These are phyloP conservation scores for Nudaria mundana DNA, from an alignment of 2,888 invertebrate species.

Conservation along the genomic window DNA sequence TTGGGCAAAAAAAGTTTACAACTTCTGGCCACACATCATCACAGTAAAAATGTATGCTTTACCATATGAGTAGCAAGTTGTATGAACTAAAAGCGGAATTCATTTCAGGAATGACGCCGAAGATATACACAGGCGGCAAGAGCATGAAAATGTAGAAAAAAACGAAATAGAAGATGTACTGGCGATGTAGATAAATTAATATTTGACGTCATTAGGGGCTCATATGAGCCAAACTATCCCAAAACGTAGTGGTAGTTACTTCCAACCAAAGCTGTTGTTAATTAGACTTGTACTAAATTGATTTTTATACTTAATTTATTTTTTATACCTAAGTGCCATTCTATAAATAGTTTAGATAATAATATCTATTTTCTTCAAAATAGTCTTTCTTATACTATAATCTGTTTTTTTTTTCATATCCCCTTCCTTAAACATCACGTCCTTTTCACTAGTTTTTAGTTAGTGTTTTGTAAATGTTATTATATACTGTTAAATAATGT, in stretches of 20 bases:
- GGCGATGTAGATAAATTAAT: slow-evolving; percentile 61
- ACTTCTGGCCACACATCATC: too few species aligned
- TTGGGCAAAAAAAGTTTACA: too few species aligned
- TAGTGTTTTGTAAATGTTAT: slow-evolving; percentile 45
- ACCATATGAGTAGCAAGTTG: too few species aligned
- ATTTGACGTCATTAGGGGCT: slow-evolving; percentile 16
- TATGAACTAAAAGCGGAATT: too few species aligned
- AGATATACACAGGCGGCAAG: slow-evolving; percentile 62
- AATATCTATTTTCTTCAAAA: slow-evolving; percentile 10
- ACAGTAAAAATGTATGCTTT: too few species aligned
- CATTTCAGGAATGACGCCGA: slow-evolving; percentile 71
- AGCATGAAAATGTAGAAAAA: slow-evolving; percentile 50
- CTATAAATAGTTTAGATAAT: slow-evolving; percentile 26
- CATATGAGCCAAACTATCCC: slow-evolving; percentile 42
- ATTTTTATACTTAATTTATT: slow-evolving; percentile 36
- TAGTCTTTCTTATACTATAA: neutral
- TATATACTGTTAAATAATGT: slow-evolving; percentile 20
- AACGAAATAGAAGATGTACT: slow-evolving; percentile 59
- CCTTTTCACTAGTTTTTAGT: slow-evolving; percentile 39
- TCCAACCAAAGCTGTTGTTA: slow-evolving; percentile 72
- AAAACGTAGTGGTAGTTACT: slow-evolving; percentile 70
- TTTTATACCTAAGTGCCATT: slow-evolving; percentile 53
- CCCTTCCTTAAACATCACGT: slow-evolving; percentile 14
- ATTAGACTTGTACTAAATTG: slow-evolving; percentile 43
- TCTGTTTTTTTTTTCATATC: slow-evolving; percentile 3